phyloP scores from a whole-genome alignment of 2,113 vertebrate species.

The Shinisaurus crocodilurus region DNA sequence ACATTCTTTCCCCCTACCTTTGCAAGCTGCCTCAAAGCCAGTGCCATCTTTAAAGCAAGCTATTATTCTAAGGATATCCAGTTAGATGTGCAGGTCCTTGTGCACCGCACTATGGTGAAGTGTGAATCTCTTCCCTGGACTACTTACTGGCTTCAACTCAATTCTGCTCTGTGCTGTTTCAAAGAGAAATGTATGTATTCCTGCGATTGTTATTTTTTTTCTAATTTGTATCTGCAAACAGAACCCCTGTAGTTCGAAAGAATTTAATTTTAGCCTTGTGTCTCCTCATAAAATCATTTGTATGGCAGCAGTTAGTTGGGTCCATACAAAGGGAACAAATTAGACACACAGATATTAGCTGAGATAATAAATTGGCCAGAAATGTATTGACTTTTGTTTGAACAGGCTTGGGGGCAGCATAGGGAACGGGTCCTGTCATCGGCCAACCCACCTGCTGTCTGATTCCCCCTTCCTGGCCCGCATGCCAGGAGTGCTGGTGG shows the following conservation, averaged over 20 bases:
- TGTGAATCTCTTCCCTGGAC: background rate
- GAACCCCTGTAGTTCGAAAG: background rate
- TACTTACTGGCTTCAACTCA: background rate
- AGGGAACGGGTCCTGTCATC: too few relatives aligned
- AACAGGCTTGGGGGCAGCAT: too few relatives aligned
- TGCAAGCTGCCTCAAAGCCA: background rate
- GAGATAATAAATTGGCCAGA: too few relatives aligned
- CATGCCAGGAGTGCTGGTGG: too few relatives aligned
- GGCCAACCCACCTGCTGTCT: too few relatives aligned
- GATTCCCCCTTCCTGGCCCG: too few relatives aligned
- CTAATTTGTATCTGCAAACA: background rate
- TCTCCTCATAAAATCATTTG: background rate
- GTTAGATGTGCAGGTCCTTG: too few relatives aligned
- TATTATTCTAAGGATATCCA: background rate
- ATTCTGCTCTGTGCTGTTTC: background rate
- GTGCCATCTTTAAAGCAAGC: background rate
- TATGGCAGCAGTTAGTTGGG: too few relatives aligned
- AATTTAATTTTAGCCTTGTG: background rate
- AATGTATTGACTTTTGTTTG: too few relatives aligned
- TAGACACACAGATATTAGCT: too few relatives aligned
- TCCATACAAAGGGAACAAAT: too few relatives aligned
- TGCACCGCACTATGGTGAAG: background rate
- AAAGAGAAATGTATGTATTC: background rate
- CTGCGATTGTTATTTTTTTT: background rate
- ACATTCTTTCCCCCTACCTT: background rate